These are phyloP conservation scores for Leucoptera coffeella DNA, from an alignment of 2,888 invertebrate species.

Conservation along the genomic window DNA sequence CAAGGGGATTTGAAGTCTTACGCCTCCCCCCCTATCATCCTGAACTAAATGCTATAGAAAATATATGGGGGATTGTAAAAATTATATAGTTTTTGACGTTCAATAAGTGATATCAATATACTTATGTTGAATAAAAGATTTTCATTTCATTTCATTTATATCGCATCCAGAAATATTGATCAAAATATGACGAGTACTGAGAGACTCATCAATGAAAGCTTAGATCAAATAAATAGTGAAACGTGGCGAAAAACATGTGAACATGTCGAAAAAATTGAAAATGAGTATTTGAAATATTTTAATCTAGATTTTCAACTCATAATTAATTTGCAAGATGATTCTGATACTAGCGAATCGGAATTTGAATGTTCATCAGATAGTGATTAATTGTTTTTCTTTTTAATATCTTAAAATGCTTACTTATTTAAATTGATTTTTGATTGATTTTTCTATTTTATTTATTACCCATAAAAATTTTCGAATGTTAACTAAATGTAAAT, in stretches of 20 bases:
- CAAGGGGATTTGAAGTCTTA: slow-evolving; percentile 1
- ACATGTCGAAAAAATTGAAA: slow-evolving; percentile 5
- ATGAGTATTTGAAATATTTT: neutral
- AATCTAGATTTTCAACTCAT: neutral
- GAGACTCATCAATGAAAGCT: slow-evolving; percentile 1
- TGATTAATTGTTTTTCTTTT: too few species aligned
- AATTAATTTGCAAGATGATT: neutral
- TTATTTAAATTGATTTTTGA: too few species aligned
- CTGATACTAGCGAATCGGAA: neutral
- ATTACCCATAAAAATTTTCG: too few species aligned
- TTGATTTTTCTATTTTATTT: too few species aligned
- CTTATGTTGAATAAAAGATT: too few species aligned
- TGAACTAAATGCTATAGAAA: slow-evolving; percentile 2
- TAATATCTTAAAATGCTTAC: too few species aligned
- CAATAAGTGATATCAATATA: too few species aligned
- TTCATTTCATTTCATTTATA: too few species aligned
- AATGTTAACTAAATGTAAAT: too few species aligned
- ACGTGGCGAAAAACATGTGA: slow-evolving; percentile 5
- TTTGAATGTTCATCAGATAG: too few species aligned
- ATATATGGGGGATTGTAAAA: slow-evolving; percentile 7
- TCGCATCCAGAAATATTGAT: slow-evolving; percentile 6
- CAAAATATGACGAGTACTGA: slow-evolving; percentile 5
- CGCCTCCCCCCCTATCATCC: slow-evolving; percentile 4
- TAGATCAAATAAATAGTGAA: slow-evolving; percentile 3
- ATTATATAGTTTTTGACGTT: too few species aligned